Conservation (phyloP, 1,140 invertebrate genomes). For the Lepidurus arcticus region DNA sequence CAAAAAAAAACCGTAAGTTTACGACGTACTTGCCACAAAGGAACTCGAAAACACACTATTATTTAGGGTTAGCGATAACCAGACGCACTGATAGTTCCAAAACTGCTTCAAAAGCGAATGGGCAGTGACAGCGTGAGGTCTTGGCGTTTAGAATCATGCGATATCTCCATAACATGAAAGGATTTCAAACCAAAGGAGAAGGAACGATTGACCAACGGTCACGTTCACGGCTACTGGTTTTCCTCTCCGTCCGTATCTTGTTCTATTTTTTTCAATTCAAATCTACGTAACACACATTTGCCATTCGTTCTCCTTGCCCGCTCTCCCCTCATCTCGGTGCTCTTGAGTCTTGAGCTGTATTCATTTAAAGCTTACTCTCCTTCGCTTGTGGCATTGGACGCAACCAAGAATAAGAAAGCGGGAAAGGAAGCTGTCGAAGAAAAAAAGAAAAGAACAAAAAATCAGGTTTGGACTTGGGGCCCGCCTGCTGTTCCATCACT, state of each 20-base stretch:
- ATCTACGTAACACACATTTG: not conserved
- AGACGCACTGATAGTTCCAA: not conserved
- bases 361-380: not conserved
- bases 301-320: not conserved
- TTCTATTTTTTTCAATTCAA: not conserved
- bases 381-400: not conserved
- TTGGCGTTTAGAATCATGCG: not conserved
- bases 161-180: slow-evolving; percentile 6
- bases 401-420: not conserved
- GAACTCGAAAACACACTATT: too few relatives aligned
- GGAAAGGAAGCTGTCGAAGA: not conserved
- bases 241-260: not conserved
- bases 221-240: slow-evolving; percentile 17
- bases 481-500: not conserved
- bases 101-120: not conserved
- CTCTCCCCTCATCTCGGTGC: not conserved
- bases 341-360: not conserved
- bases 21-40: too few relatives aligned
- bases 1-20: too few relatives aligned
- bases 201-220: slow-evolving; percentile 12
- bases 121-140: not conserved
- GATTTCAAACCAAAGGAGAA: slow-evolving; percentile 4
- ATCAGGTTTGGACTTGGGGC: slow-evolving; percentile 6
- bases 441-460: not conserved
- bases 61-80: too few relatives aligned